Evolutionary conservation across 1,140 invertebrate genomes (phyloP).

Genomic region (Procambarus virginalis): DNA sequence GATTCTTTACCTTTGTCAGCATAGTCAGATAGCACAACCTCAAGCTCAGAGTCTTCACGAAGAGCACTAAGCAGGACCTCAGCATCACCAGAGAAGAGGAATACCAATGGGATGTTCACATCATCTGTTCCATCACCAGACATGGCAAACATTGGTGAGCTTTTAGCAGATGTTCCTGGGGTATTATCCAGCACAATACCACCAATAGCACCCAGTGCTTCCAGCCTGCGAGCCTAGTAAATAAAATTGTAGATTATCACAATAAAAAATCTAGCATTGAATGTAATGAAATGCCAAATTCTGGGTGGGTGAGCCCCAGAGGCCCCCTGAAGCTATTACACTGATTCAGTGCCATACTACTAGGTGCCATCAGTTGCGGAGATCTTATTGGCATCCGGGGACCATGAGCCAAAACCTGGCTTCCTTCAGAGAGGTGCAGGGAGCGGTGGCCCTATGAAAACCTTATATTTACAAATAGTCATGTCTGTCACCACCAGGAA

Average conservation of each 20-base stretch:
- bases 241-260: neutral
- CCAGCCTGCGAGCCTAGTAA: slow-evolving; percentile 81
- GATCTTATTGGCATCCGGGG: too few species aligned
- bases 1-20: slow-evolving; percentile 36
- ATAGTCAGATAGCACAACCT: slow-evolving; percentile 75
- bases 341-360: too few species aligned
- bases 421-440: too few species aligned
- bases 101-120: slow-evolving; percentile 91
- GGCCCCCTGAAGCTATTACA: too few species aligned
- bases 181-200: slow-evolving; percentile 93
- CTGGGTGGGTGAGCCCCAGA: too few species aligned
- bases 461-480: too few species aligned
- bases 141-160: slow-evolving; percentile 94
- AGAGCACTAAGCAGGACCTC: slow-evolving; percentile 79
- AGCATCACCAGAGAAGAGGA: slow-evolving; percentile 90
- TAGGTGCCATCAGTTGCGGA: too few species aligned
- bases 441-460: too few species aligned
- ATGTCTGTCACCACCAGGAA: too few species aligned
- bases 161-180: slow-evolving; percentile 81
- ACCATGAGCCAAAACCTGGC: too few species aligned
- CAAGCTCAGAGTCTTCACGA: slow-evolving; percentile 75
- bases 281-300: too few species aligned
- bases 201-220: slow-evolving; percentile 87
- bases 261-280: too few species aligned
- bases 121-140: slow-evolving; percentile 93